phyloP scores from a whole-genome alignment of 2,797 vertebrate species.

The Rhinoraja longicauda region DNA sequence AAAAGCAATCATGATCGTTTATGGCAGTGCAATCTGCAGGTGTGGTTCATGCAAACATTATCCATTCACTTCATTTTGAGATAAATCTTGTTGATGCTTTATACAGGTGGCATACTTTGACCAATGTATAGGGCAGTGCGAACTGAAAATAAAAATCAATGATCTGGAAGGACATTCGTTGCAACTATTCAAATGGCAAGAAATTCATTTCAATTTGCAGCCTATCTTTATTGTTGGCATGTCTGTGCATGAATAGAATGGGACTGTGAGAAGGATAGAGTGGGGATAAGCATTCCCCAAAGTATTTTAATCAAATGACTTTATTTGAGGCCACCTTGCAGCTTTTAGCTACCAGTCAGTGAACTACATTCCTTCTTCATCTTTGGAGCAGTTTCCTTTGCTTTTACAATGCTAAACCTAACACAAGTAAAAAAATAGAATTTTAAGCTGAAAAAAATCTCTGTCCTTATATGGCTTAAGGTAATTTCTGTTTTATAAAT shows the following conservation, averaged over 20 bases:
- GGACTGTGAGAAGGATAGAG: not conserved
- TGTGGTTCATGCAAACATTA: not conserved
- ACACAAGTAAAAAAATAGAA: not conserved
- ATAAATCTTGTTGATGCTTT: not conserved
- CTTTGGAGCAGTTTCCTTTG: not conserved
- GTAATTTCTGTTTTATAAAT: not conserved
- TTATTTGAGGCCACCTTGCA: not conserved
- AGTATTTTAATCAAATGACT: not conserved
- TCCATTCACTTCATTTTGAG: not conserved
- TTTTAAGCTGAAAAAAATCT: not conserved
- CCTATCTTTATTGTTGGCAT: not conserved
- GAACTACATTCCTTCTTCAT: not conserved
- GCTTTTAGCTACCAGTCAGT: not conserved
- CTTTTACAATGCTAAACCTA: not conserved
- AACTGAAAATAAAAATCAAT: not conserved
- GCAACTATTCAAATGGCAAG: not conserved
- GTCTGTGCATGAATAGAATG: not conserved
- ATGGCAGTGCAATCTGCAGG: not conserved
- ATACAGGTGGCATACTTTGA: not conserved
- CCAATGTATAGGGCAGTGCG: not conserved
- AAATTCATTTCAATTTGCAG: not conserved
- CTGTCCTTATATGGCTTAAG: not conserved
- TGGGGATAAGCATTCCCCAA: not conserved
- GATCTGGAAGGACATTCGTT: not conserved
- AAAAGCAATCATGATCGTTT: not conserved